Conservation (phyloP, 2,113 vertebrate species). For the Crotalus helleri region DNA sequence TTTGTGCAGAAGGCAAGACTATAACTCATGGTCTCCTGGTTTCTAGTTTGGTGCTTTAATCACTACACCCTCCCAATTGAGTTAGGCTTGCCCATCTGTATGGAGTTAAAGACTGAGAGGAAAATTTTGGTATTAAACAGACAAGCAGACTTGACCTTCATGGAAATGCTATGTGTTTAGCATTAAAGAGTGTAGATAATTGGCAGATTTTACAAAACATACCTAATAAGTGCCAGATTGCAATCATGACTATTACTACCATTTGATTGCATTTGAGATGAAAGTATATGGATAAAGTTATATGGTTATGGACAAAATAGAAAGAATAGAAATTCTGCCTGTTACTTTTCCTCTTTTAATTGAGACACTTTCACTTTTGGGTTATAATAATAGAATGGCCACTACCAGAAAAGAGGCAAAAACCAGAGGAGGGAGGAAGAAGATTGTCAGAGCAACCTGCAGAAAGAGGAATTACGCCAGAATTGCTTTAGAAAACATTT, state of each 20-base stretch:
- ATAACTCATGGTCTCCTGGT: not conserved
- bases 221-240: not conserved
- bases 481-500: not conserved
- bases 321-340: not conserved
- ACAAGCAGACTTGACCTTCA: not conserved
- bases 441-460: not conserved
- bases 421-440: not conserved
- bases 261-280: not conserved
- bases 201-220: not conserved
- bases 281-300: not conserved
- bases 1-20: not conserved
- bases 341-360: not conserved
- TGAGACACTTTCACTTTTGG: not conserved
- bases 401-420: not conserved
- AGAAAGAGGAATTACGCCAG: not conserved
- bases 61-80: slow-evolving; percentile 9
- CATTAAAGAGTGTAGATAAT: not conserved
- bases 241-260: not conserved
- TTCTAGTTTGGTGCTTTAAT: not conserved
- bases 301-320: not conserved
- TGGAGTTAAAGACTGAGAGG: slow-evolving; percentile 49
- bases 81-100: slow-evolving; percentile 58
- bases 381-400: not conserved
- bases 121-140: not conserved
- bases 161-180: not conserved